phyloP scores from a whole-genome alignment of 2,888 invertebrate species.

The Gnatocerus cornutus region DNA sequence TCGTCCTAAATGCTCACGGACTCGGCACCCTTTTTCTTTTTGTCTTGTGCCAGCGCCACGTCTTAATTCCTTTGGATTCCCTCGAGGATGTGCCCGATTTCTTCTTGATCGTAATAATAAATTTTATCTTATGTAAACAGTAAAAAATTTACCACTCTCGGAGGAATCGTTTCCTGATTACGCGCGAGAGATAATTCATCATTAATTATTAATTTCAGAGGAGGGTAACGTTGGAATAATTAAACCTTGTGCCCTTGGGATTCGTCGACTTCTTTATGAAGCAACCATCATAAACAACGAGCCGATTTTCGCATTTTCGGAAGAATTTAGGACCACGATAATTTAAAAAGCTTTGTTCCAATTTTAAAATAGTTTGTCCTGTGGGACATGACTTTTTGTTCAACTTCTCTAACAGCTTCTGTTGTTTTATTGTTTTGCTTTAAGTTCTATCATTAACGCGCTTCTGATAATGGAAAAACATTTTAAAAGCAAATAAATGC shows the following conservation, averaged over 20 bases:
- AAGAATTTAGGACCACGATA: too few relatives aligned
- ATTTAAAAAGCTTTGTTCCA: too few relatives aligned
- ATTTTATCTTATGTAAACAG: constrained; percentile 24
- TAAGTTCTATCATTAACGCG: too few relatives aligned
- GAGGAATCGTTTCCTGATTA: constrained; percentile 31
- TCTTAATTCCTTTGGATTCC: constrained; percentile 25
- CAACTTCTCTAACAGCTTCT: too few relatives aligned
- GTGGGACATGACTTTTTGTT: too few relatives aligned
- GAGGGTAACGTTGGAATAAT: constrained; percentile 13
- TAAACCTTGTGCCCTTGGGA: constrained; percentile 5
- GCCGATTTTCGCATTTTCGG: too few relatives aligned
- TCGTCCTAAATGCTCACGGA: constrained; percentile 28
- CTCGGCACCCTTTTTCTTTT: constrained; percentile 1
- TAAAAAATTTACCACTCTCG: constrained; percentile 28
- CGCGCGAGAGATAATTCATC: constrained; percentile 29
- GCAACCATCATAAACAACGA: not conserved
- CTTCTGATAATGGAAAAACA: too few relatives aligned
- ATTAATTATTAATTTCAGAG: constrained; percentile 36
- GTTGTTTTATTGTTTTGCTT: too few relatives aligned
- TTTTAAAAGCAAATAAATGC: too few relatives aligned
- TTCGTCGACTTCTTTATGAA: not conserved
- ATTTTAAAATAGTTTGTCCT: too few relatives aligned
- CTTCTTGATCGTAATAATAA: constrained; percentile 19
- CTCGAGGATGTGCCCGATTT: constrained; percentile 15
- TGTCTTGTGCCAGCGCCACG: not conserved